A percentile compares a stretch with the other conserved stretches of the same genome.
phyloP scores from a whole-genome alignment of 2,888 invertebrate genomes.

The Papilio protenor region DNA sequence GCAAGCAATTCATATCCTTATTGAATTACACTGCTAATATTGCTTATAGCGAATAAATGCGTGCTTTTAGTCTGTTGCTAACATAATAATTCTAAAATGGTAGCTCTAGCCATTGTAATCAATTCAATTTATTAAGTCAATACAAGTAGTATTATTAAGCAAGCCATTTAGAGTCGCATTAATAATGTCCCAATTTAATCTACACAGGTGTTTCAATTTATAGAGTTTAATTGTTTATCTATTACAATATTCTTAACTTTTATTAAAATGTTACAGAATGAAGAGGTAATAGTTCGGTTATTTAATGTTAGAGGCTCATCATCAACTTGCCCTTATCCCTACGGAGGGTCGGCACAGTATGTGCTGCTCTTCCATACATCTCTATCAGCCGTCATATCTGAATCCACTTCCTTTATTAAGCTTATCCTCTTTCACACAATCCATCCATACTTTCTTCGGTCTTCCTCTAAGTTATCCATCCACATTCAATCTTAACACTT shows the following conservation, averaged over 20 bases:
- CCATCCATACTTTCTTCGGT: no score
- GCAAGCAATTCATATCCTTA: not conserved
- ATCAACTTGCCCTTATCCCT: no score
- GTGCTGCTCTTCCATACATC: no score
- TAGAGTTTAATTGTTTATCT: slow-evolving; percentile 20
- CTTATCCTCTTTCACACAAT: no score
- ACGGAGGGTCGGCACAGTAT: no score
- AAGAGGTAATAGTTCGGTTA: no score
- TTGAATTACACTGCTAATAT: not conserved
- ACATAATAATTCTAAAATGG: slow-evolving; percentile 43
- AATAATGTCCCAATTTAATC: slow-evolving; percentile 39
- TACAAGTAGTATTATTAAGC: slow-evolving; percentile 40
- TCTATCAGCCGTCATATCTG: no score
- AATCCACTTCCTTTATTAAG: no score
- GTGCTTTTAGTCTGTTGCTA: slow-evolving; percentile 19
- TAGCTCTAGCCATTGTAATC: slow-evolving; percentile 38
- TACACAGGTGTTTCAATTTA: slow-evolving; percentile 25
- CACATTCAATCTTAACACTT: no score
- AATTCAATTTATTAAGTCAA: slow-evolving; percentile 42
- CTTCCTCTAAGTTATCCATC: no score
- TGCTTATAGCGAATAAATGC: not conserved
- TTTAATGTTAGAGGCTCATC: not conserved
- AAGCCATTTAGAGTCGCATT: slow-evolving; percentile 34
- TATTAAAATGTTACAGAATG: not conserved
- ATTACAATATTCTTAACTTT: slow-evolving; percentile 29